Conservation (phyloP, 1,140 invertebrate species). For the Bombus balteatus region DNA sequence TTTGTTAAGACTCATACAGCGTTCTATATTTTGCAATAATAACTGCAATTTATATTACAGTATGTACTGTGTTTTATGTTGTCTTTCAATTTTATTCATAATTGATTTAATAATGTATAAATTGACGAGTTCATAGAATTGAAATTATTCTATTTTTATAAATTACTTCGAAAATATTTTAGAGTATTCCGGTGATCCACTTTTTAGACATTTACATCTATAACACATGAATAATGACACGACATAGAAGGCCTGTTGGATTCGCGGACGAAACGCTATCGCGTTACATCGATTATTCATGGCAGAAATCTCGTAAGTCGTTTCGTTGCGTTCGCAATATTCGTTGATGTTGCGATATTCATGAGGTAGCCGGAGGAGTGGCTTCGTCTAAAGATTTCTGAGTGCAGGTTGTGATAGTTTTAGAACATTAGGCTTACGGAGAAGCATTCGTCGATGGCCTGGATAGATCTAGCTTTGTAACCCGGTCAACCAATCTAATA, state of each 20-base stretch:
- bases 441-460: conserved; percentile 9
- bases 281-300: conserved; percentile 35
- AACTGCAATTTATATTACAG: too few relatives aligned
- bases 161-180: neutral
- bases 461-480: conserved; percentile 4
- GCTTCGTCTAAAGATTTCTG: conserved; percentile 6
- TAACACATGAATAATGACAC: neutral
- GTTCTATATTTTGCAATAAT: too few relatives aligned
- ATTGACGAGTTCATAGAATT: too few relatives aligned
- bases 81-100: too few relatives aligned
- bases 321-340: conserved; percentile 34
- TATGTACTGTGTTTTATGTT: too few relatives aligned
- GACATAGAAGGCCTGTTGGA: neutral
- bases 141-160: too few relatives aligned
- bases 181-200: neutral
- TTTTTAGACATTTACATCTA: neutral
- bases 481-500: conserved; percentile 6
- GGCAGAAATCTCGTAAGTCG: conserved; percentile 28
- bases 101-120: too few relatives aligned
- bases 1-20: too few relatives aligned
- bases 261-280: conserved; percentile 22
- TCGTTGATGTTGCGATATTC: conserved; percentile 7
- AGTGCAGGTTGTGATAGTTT: neutral
- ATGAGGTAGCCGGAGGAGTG: conserved; percentile 15
- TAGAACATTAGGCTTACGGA: conserved; percentile 15